phyloP scores from a whole-genome alignment of 1,140 invertebrate species.

The Cydia strobilella region DNA sequence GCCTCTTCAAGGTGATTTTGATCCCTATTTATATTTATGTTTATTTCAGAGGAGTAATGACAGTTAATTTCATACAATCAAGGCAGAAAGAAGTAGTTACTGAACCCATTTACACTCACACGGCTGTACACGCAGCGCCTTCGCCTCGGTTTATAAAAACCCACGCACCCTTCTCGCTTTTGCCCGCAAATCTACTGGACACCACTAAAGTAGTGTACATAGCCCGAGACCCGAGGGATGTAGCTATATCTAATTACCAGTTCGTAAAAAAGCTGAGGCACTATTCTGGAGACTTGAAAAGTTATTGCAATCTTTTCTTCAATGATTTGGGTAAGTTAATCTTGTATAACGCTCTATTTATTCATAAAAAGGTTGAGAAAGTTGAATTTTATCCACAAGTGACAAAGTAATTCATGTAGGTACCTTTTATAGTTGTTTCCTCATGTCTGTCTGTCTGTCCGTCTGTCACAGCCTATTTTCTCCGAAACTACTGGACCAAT shows the following conservation, averaged over 20 bases:
- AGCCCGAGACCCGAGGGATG: conserved; percentile 91
- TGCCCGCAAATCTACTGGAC: conserved; percentile 55
- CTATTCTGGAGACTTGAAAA: not conserved
- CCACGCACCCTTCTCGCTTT: conserved; percentile 56
- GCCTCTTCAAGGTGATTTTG: too few relatives aligned
- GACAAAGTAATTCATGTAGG: too few relatives aligned
- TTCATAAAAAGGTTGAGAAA: too few relatives aligned
- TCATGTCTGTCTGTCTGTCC: too few relatives aligned
- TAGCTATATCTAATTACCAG: conserved; percentile 88
- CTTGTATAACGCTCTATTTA: too few relatives aligned
- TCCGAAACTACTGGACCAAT: too few relatives aligned
- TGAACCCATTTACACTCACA: not conserved
- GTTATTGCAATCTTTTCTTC: conserved; percentile 79
- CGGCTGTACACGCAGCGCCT: conserved; percentile 34
- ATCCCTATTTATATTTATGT: too few relatives aligned
- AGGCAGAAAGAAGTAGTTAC: not conserved
- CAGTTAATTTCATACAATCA: not conserved
- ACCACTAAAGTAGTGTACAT: conserved; percentile 84
- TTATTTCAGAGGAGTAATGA: not conserved
- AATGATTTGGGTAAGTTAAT: conserved; percentile 81
- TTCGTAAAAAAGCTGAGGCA: too few relatives aligned
- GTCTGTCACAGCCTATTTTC: too few relatives aligned
- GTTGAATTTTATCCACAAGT: too few relatives aligned
- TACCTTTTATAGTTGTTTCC: too few relatives aligned
- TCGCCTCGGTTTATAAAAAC: conserved; percentile 61